Conservation (phyloP, 1,140 invertebrate genomes). For the Drosophila biarmipes region DNA sequence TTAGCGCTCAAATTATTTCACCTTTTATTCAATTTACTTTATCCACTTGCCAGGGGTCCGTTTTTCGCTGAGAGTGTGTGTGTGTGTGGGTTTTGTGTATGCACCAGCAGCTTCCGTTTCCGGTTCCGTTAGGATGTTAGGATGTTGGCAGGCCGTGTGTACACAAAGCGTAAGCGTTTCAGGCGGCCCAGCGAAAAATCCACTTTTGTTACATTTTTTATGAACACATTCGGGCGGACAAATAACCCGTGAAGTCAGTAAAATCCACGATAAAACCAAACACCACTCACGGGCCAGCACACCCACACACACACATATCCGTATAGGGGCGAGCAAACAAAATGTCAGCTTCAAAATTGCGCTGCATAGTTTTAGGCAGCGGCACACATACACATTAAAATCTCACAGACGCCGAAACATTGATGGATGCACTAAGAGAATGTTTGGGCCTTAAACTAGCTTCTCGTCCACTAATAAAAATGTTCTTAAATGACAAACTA, state of each 20-base stretch:
- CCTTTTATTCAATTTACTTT: slow-evolving; percentile 78
- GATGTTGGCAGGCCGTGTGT: slow-evolving; percentile 11
- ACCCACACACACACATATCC: slow-evolving; percentile 8
- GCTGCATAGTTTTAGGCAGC: slow-evolving; percentile 78
- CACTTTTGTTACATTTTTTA: slow-evolving; percentile 80
- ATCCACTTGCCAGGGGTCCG: slow-evolving; percentile 43
- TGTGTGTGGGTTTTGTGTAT: slow-evolving; percentile 25
- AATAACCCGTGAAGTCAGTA: slow-evolving; percentile 79
- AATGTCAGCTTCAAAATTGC: slow-evolving; percentile 76
- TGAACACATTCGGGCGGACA: slow-evolving; percentile 73
- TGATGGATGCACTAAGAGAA: slow-evolving; percentile 27
- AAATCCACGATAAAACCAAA: slow-evolving; percentile 75
- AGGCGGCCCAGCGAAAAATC: slow-evolving; percentile 53
- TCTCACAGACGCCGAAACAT: slow-evolving; percentile 43
- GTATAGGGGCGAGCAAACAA: slow-evolving; percentile 45
- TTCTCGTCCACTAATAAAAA: neutral
- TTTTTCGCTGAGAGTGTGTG: slow-evolving; percentile 20
- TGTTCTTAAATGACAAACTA: too few species aligned
- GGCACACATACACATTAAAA: slow-evolving; percentile 28
- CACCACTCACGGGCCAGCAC: slow-evolving; percentile 30
- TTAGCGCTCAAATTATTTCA: slow-evolving; percentile 73
- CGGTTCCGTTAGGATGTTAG: slow-evolving; percentile 37
- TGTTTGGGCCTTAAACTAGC: neutral
- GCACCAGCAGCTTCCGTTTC: slow-evolving; percentile 60
- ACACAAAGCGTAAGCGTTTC: slow-evolving; percentile 44